A percentile compares a stretch with the other conserved stretches of the same genome.
Evolutionary conservation across 2,888 invertebrate species (phyloP).

Genomic region (Spodoptera picta): DNA sequence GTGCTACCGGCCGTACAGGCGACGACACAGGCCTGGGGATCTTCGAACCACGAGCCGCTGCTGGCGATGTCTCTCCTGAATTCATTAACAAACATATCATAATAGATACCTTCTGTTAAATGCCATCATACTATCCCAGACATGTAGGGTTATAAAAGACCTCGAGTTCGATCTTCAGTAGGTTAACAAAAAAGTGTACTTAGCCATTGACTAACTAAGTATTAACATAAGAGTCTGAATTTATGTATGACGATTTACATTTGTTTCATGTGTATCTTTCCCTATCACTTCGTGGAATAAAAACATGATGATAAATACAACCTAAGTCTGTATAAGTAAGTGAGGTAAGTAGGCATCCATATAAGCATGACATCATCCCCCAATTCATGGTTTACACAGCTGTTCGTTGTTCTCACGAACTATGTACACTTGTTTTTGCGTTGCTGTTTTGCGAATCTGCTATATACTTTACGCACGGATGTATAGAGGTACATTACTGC

Average conservation of each 20-base stretch:
- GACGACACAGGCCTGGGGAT: constrained; percentile 93
- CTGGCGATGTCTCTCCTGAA: constrained; percentile 83
- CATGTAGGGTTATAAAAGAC: no score
- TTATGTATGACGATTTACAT: no score
- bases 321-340: not conserved
- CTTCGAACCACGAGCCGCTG: constrained; percentile 90
- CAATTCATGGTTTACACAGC: constrained; percentile 50
- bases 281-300: no score
- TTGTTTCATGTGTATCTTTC: no score
- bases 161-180: no score
- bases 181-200: no score
- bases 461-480: constrained; percentile 13
- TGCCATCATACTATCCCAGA: no score
- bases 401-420: constrained; percentile 50
- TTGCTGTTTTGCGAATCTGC: constrained; percentile 13
- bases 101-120: no score
- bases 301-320: no score
- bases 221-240: no score
- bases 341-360: not conserved
- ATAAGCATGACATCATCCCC: constrained; percentile 35
- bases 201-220: no score
- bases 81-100: constrained; percentile 30
- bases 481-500: not conserved
- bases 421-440: constrained; percentile 27
- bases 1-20: constrained; percentile 90